phyloP scores from a whole-genome alignment of 2,113 vertebrate genomes.

The Polyodon spathula region DNA sequence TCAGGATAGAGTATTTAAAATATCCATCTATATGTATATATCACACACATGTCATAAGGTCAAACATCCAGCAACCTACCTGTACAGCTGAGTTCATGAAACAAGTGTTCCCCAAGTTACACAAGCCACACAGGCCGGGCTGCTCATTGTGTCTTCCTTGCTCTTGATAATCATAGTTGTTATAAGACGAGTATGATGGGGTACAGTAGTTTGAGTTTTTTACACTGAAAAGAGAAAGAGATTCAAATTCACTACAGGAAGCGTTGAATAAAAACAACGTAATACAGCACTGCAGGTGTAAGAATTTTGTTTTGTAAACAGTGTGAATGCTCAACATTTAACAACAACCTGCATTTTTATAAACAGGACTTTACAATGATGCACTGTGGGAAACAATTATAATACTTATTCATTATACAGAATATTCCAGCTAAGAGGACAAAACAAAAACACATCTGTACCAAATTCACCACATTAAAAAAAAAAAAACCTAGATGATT shows the following conservation, averaged over 20 bases:
- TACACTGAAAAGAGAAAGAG: slow-evolving; percentile 67
- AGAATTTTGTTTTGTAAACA: no score
- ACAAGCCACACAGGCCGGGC: slow-evolving; percentile 87
- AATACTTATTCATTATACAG: no score
- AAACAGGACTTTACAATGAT: background rate
- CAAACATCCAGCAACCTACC: slow-evolving; percentile 65
- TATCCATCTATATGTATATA: no score
- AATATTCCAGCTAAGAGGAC: no score
- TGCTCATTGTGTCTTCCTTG: slow-evolving; percentile 85
- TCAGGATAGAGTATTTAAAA: no score
- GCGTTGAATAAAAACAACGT: background rate
- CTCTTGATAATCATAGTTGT: slow-evolving; percentile 89
- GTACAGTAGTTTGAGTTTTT: slow-evolving; percentile 96
- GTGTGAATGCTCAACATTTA: background rate
- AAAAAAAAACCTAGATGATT: background rate
- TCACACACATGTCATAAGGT: no score
- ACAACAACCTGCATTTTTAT: background rate
- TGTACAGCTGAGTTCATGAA: slow-evolving; percentile 99
- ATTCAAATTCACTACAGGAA: slow-evolving; percentile 3
- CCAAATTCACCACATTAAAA: slow-evolving; percentile 11
- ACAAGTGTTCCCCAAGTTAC: slow-evolving; percentile 97
- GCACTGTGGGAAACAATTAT: background rate
- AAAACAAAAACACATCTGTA: background rate
- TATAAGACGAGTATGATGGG: slow-evolving; percentile 84
- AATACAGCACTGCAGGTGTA: no score